Conservation (phyloP, 2,888 invertebrate genomes). For the Phaedon cochleariae region DNA sequence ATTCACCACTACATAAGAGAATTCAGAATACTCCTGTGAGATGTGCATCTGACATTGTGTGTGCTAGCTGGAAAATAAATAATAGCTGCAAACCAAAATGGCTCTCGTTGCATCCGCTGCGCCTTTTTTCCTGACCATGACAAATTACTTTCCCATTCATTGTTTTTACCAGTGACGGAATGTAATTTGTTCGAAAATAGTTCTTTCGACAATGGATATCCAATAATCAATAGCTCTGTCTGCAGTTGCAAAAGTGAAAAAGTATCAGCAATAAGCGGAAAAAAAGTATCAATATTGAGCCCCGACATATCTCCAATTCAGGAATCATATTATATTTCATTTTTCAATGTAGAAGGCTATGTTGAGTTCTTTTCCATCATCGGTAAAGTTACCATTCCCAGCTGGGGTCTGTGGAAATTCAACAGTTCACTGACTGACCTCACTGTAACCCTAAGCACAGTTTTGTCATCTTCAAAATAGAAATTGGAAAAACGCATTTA, state of each 20-base stretch:
- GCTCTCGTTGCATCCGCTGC: neutral
- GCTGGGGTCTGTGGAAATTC: no score
- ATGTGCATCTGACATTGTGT: conserved; percentile 1
- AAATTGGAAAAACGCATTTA: no score
- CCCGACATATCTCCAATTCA: no score
- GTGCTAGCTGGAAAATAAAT: neutral
- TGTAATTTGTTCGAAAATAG: conserved; percentile 1
- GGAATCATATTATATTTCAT: no score
- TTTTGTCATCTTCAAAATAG: no score
- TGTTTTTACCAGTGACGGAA: conserved; percentile 2
- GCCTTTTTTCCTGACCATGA: conserved; percentile 1
- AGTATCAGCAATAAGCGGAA: neutral
- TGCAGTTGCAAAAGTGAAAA: neutral
- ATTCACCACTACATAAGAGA: neutral
- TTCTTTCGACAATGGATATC: conserved; percentile 1
- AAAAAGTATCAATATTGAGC: no score
- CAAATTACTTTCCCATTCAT: conserved; percentile 1
- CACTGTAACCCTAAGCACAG: no score
- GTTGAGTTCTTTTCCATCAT: no score
- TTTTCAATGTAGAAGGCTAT: no score
- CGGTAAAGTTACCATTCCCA: no score
- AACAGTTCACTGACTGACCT: no score
- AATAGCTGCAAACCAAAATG: neutral
- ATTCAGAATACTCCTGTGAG: neutral
- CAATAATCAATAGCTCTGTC: neutral